Conservation (phyloP, 2,113 vertebrate species). For the Mus spicilegus region DNA sequence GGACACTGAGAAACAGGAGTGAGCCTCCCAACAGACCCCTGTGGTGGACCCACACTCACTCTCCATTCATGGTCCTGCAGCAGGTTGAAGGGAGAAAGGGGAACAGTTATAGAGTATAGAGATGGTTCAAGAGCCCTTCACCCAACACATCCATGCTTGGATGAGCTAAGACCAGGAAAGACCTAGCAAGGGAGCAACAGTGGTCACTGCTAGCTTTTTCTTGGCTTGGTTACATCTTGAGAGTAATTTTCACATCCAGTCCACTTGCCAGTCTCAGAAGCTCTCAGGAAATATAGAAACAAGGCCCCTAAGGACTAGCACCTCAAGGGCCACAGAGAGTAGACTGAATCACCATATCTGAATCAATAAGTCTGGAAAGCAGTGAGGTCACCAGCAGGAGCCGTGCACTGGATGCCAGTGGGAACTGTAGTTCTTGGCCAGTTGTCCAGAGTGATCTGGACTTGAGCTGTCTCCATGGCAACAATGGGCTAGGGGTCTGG, state of each 20-base stretch:
- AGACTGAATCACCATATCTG: neutral
- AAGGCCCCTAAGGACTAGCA: neutral
- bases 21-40: no score
- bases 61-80: neutral
- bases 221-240: neutral
- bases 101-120: neutral
- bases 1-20: neutral
- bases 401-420: fast-evolving
- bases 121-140: no score
- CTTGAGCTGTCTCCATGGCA: neutral
- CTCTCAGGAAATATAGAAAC: neutral
- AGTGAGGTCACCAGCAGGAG: fast-evolving
- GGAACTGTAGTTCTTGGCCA: neutral
- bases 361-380: neutral
- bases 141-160: neutral
- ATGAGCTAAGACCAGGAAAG: neutral
- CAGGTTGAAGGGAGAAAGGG: no score
- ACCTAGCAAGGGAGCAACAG: neutral
- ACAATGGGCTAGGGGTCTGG: neutral
- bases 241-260: neutral
- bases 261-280: neutral
- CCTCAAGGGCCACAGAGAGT: neutral
- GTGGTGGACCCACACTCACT: no score
- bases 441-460: neutral
- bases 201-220: fast-evolving